These are phyloP conservation scores for Marcusenius ussheri DNA, from an alignment of 2,113 vertebrate species.

Conservation along the genomic window DNA sequence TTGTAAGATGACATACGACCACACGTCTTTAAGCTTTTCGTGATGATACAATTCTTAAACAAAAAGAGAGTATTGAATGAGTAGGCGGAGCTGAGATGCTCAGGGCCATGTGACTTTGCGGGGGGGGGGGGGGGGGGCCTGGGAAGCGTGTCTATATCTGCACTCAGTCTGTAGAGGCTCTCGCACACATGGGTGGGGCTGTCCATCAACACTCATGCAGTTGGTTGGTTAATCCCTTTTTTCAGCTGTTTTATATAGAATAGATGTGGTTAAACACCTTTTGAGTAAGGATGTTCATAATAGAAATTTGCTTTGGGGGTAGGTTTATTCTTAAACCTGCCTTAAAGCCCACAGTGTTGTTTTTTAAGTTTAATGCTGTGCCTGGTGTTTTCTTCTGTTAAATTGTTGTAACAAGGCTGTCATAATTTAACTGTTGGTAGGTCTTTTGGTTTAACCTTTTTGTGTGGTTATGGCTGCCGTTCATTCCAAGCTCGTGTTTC, in stretches of 20 bases:
- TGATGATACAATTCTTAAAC: not conserved
- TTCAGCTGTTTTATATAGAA: not conserved
- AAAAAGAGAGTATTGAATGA: not conserved
- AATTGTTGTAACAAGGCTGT: not conserved
- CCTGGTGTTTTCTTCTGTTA: not conserved
- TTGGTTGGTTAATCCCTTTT: not conserved
- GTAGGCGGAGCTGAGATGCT: not conserved
- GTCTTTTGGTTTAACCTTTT: not conserved
- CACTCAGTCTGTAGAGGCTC: not conserved
- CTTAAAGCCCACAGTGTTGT: not conserved
- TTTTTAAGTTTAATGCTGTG: not conserved
- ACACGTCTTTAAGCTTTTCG: not conserved
- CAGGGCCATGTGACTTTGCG: not conserved
- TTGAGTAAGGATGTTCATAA: not conserved
- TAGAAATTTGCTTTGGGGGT: not conserved
- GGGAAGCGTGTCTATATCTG: not conserved
- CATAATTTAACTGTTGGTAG: not conserved
- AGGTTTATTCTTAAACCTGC: not conserved
- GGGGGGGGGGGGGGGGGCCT: not conserved
- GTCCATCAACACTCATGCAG: not conserved
- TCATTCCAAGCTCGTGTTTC: not conserved
- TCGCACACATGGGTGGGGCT: not conserved
- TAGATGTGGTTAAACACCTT: not conserved
- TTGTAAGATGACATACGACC: not conserved
- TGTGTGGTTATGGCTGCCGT: not conserved